Conservation (phyloP, 2,888 invertebrate genomes). For the Drosophila cyrtoloma region DNA sequence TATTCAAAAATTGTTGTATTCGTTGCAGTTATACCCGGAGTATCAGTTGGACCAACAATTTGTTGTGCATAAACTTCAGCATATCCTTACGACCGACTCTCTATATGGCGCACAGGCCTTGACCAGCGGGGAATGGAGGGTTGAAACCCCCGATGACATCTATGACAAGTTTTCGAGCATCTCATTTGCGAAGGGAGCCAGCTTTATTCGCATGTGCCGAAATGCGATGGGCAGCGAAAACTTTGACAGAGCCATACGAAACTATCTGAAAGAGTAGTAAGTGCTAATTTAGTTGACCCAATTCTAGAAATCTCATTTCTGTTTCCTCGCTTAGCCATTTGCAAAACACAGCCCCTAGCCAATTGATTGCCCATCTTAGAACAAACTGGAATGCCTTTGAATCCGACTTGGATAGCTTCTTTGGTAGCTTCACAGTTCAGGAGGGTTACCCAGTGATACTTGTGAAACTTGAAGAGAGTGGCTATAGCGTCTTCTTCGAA, state of each 20-base stretch:
- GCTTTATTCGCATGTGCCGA: conserved; percentile 89
- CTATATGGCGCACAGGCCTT: conserved; percentile 87
- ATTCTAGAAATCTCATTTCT: neutral
- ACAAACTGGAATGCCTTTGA: conserved; percentile 63
- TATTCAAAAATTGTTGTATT: neutral
- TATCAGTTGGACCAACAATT: conserved; percentile 90
- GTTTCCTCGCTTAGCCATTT: neutral
- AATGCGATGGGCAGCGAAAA: conserved; percentile 86
- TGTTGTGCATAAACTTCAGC: conserved; percentile 89
- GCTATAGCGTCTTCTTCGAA: conserved; percentile 33
- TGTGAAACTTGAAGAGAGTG: conserved; percentile 79
- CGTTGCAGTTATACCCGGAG: conserved; percentile 87
- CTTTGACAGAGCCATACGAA: conserved; percentile 86
- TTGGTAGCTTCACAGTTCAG: conserved; percentile 88
- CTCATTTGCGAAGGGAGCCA: conserved; percentile 89
- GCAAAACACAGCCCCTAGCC: conserved; percentile 85
- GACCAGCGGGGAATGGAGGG: conserved; percentile 84
- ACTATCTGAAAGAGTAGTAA: conserved; percentile 86
- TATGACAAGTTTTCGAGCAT: conserved; percentile 87
- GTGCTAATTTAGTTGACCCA: conserved; percentile 14
- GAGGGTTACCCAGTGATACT: conserved; percentile 88
- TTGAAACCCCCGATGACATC: conserved; percentile 87
- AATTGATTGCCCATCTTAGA: conserved; percentile 87
- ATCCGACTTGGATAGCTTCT: conserved; percentile 68
- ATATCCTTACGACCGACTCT: conserved; percentile 87